A percentile compares a stretch with the other conserved stretches of the same genome.
These are phyloP conservation scores for Hipparchia semele DNA, from an alignment of 2,888 invertebrate species.

Conservation along the genomic window DNA sequence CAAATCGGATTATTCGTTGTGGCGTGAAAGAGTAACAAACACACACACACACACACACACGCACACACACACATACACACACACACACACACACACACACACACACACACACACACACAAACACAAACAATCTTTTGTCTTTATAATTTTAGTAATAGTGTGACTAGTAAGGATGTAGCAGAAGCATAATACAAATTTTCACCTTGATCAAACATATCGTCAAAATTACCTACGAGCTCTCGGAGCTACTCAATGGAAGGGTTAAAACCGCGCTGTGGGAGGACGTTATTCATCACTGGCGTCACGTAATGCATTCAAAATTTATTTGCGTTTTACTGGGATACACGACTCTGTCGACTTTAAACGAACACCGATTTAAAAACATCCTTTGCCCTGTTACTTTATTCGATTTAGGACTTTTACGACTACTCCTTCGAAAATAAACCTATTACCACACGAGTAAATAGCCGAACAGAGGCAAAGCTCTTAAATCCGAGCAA, in stretches of 20 bases:
- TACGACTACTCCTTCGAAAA: conserved; percentile 51
- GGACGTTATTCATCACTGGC: conserved; percentile 72
- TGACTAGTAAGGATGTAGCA: too few species aligned
- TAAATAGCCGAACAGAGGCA: neutral
- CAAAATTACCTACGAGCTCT: neutral
- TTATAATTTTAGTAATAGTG: too few species aligned
- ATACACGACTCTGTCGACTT: conserved; percentile 58
- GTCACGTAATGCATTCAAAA: conserved; percentile 71
- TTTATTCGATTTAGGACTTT: conserved; percentile 49
- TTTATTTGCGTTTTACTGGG: conserved; percentile 75
- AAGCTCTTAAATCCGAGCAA: too few species aligned
- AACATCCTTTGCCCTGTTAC: conserved; percentile 53
- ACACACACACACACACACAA: too few species aligned
- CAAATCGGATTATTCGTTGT: too few species aligned
- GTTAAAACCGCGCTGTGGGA: conserved; percentile 52
- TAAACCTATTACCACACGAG: conserved; percentile 41
- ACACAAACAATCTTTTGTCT: too few species aligned
- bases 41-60: too few species aligned
- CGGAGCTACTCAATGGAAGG: conserved; percentile 55
- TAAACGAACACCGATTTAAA: conserved; percentile 60
- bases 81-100: too few species aligned
- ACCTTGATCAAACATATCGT: neutral
- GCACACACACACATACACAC: too few species aligned
- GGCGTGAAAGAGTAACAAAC: too few species aligned
- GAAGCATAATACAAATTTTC: neutral